phyloP scores from a whole-genome alignment of 2,888 invertebrate species.

The Coremacera marginata region DNA sequence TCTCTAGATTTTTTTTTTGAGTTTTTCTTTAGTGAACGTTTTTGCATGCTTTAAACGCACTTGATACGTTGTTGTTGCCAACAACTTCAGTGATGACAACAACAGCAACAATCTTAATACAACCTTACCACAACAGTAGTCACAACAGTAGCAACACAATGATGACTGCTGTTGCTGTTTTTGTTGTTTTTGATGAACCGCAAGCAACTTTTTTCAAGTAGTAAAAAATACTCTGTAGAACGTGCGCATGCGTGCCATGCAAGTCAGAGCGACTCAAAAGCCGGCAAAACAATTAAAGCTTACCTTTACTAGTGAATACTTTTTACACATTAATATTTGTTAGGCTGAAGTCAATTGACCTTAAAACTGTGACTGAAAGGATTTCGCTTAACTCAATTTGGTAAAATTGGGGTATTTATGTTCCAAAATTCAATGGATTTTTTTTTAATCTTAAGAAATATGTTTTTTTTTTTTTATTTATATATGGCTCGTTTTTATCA shows the following conservation, averaged over 20 bases:
- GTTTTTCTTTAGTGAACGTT: neutral
- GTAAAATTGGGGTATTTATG: no score
- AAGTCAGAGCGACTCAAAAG: constrained; percentile 16
- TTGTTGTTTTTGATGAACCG: constrained; percentile 43
- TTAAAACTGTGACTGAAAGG: neutral
- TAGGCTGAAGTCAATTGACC: neutral
- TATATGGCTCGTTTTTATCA: no score
- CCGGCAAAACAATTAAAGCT: constrained; percentile 19
- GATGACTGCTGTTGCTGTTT: constrained; percentile 31
- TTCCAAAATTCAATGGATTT: no score
- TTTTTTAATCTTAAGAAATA: no score
- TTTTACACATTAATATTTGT: no score
- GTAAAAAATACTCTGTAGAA: constrained; percentile 19
- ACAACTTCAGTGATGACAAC: neutral
- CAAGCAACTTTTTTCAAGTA: constrained; percentile 39
- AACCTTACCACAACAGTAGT: constrained; percentile 30
- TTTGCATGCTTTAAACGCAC: constrained; percentile 7
- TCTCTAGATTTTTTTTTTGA: neutral
- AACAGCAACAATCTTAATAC: neutral
- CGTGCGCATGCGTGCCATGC: constrained; percentile 33
- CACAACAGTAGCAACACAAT: constrained; percentile 42
- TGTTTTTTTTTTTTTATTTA: no score
- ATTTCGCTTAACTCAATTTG: no score
- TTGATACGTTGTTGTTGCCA: constrained; percentile 15
- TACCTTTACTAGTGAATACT: neutral